Evolutionary conservation across 2,113 vertebrate genomes (phyloP), one percentile per base, ranked within the genome.

Genomic region (Peucedramus taeniatus): DNA sequence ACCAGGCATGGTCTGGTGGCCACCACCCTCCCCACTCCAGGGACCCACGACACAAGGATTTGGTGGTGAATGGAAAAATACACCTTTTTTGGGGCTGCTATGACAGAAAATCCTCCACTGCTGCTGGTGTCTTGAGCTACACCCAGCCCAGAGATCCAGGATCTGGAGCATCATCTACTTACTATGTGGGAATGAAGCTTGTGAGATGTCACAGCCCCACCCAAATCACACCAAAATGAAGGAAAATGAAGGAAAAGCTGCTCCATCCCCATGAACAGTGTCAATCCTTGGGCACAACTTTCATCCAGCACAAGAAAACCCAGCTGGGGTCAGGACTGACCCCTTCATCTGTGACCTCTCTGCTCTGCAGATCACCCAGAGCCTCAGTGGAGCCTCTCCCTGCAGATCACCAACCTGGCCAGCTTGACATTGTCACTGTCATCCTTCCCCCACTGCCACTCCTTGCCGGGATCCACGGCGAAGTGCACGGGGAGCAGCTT

Each of bases 401-500:
- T 31, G 59, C 15, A 4, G 11, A 0, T 9, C 9, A 53, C 97
- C 91, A 24, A 99, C 99, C 99, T 99, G 69, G 99, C 99, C 93
- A 99, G 94, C 89, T 97, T 98, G 94, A 99, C 98, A 5, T 99
- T 99, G 98, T 99, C 99, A 1, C 63, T 87, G 97, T 99, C 99
- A 15, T 99, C 99, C 66, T 98, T 99, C 3, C 98, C 99, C 99
- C 99, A 99, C 87, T 99, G 99, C 99, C 99, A 99, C 14, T 98
- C 98, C 90, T 98, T 99, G 44, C 99, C 99, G 0, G 99, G 99
- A 64, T 99, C 99, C 96, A 99, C 99, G 0, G 99, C 99, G 13
- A 99, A 99, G 97, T 99, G 99, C 90, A 99, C 97, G 1, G 99
- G 99, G n/a, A 99, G 98, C 98, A 99, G 98, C 95, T 99, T 99